Base-by-base conservation (phyloP, 2,113 vertebrate species). In the Petromus typicus region DNA sequence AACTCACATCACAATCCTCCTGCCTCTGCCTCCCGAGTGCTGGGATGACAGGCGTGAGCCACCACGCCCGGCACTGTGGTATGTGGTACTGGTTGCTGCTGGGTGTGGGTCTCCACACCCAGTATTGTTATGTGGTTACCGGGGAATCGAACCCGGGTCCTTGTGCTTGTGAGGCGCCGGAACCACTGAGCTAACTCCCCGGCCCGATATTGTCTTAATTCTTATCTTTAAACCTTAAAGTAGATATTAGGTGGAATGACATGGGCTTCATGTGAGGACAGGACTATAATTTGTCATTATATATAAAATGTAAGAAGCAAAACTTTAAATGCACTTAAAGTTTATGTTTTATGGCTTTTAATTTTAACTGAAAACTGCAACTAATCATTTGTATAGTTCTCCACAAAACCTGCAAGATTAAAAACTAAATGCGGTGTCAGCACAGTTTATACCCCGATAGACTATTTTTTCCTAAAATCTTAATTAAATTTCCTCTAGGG, bases 391-490 rank as follows among this genome's bases (percentile, higher is more conserved):
- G 45, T 61, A 20, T 51, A 56, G 67, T 94, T 89, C 91, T n/a
- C 30, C 48, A 95, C 37, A 92, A 92, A 76, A 48, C 34, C 67
- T 83, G 13, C 9, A 89, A 94, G 54, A 89, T 88, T 96, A 76
- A 86, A 87, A 93, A 83, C 48, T 51, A 95, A 89, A 78, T 56
- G 56, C 86, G 56, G 23, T 57, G 57, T 95, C 80, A 81, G 22
- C 83, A 54, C 78, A 80, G 73, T 43, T 76, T 95, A 71, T 91
- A 54, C 66, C 48, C 7, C 30, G 30, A 69, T 34, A 93, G 76
- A 95, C 61, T 40, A 81, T 48, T 94, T 97, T 91, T 90, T 85
- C 66, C 94, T 95, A 96, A 98, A 97, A 90, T 89, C 94, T 97
- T 89, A 93, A 96, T 94, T 95, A 97, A 96, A 25, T 91, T 95